phyloP scores from a whole-genome alignment of 2,888 invertebrate genomes.

The Oligia strigilis region DNA sequence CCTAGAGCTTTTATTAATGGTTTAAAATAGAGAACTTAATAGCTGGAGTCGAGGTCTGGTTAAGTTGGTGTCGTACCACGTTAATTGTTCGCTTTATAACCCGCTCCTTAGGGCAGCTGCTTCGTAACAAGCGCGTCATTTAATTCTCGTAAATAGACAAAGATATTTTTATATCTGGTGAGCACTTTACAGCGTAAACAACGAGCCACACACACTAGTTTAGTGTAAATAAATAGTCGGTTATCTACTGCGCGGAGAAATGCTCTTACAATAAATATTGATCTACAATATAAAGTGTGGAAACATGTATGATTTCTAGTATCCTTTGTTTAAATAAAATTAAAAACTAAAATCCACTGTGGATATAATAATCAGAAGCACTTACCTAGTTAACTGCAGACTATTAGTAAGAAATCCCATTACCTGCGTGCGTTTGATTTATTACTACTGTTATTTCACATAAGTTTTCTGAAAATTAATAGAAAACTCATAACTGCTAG shows the following conservation, averaged over 20 bases:
- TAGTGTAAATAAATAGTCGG: constrained; percentile 85
- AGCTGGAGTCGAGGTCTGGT: constrained; percentile 74
- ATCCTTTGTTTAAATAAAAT: neutral
- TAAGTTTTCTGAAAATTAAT: neutral
- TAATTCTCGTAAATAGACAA: constrained; percentile 89
- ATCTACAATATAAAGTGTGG: constrained; percentile 40
- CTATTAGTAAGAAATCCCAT: neutral
- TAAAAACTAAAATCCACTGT: neutral
- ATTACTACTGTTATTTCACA: neutral
- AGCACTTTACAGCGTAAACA: constrained; percentile 86
- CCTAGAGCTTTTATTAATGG: constrained; percentile 61
- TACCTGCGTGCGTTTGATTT: neutral
- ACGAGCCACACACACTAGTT: constrained; percentile 82
- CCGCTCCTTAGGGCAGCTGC: constrained; percentile 88
- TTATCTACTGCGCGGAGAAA: constrained; percentile 74
- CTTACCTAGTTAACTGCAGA: neutral
- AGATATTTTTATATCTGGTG: constrained; percentile 89
- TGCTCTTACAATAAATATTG: constrained; percentile 59
- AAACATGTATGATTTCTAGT: constrained; percentile 7
- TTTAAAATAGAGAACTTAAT: constrained; percentile 59
- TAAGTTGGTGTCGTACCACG: constrained; percentile 77
- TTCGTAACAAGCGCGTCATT: constrained; percentile 87
- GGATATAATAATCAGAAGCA: neutral
- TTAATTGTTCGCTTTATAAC: constrained; percentile 89
- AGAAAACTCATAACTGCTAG: neutral